These are phyloP conservation scores for Drosophila nigricruria DNA, from an alignment of 2,888 invertebrate genomes.

Conservation along the genomic window DNA sequence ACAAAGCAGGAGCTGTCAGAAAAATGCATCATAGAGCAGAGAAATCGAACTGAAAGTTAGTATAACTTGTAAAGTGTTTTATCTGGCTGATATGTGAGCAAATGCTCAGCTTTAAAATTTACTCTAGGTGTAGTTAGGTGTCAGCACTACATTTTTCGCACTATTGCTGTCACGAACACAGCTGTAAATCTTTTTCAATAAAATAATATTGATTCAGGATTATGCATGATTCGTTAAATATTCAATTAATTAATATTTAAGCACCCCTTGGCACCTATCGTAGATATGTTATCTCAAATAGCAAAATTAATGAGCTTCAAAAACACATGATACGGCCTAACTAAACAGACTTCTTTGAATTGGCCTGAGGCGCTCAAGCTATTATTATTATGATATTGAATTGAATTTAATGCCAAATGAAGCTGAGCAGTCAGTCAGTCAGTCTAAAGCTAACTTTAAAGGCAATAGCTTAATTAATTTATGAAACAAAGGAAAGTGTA, in stretches of 20 bases:
- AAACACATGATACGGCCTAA: neutral
- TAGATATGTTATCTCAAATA: neutral
- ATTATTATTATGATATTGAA: neutral
- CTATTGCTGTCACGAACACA: no score
- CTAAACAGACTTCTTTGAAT: neutral
- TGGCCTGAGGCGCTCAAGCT: neutral
- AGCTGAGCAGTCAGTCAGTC: neutral
- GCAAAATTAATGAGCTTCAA: neutral
- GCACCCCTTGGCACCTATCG: constrained; percentile 3
- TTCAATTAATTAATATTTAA: constrained; percentile 2
- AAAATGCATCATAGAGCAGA: constrained; percentile 14
- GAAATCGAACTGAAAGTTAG: neutral
- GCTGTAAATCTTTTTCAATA: neutral
- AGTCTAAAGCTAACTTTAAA: neutral
- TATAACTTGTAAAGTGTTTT: neutral
- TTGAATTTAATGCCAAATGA: neutral
- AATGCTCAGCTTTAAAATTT: neutral
- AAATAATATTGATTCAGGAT: neutral
- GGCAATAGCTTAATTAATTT: constrained; percentile 14
- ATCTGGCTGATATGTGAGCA: neutral
- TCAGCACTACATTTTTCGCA: no score
- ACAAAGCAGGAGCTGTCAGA: constrained; percentile 25
- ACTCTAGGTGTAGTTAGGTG: no score
- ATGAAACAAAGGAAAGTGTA: constrained; percentile 5
- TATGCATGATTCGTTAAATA: neutral